Conservation (phyloP, 23 tunicate genomes). For the Phallusia fumigata region DNA sequence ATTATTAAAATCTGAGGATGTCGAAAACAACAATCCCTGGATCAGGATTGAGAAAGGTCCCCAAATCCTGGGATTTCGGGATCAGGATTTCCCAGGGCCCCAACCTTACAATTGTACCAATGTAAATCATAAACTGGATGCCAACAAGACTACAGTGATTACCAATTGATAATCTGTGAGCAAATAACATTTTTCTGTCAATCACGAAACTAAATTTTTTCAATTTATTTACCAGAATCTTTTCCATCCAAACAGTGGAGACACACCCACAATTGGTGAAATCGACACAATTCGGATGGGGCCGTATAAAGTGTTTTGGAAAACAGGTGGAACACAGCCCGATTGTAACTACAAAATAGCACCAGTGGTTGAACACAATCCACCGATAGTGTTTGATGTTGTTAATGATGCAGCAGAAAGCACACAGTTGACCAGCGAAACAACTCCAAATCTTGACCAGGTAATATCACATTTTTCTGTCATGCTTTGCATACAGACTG, state of each 20-base stretch:
- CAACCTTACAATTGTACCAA: too few relatives aligned
- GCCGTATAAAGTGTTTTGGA: constrained; percentile 74
- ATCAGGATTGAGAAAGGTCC: too few relatives aligned
- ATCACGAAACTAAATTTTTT: background rate
- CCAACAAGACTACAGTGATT: too few relatives aligned
- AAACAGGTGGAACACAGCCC: constrained; percentile 51
- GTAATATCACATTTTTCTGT: background rate
- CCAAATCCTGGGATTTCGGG: too few relatives aligned
- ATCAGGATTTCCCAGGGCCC: too few relatives aligned
- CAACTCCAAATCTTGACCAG: constrained; percentile 3
- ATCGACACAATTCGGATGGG: constrained; percentile 78
- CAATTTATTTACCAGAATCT: constrained; percentile 22
- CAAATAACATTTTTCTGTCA: too few relatives aligned
- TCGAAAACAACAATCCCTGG: too few relatives aligned
- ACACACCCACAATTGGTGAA: constrained; percentile 41
- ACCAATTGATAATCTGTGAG: too few relatives aligned
- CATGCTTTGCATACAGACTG: too few relatives aligned
- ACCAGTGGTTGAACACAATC: constrained; percentile 47
- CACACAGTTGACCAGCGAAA: constrained; percentile 27
- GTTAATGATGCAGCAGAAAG: constrained; percentile 83
- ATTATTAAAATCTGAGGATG: too few relatives aligned
- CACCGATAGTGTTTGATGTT: constrained; percentile 75
- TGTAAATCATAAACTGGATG: too few relatives aligned
- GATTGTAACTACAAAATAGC: constrained; percentile 50
- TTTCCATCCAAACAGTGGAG: constrained; percentile 88